phyloP scores from a whole-genome alignment of 2,113 vertebrate species.

The Salvelinus fontinalis region DNA sequence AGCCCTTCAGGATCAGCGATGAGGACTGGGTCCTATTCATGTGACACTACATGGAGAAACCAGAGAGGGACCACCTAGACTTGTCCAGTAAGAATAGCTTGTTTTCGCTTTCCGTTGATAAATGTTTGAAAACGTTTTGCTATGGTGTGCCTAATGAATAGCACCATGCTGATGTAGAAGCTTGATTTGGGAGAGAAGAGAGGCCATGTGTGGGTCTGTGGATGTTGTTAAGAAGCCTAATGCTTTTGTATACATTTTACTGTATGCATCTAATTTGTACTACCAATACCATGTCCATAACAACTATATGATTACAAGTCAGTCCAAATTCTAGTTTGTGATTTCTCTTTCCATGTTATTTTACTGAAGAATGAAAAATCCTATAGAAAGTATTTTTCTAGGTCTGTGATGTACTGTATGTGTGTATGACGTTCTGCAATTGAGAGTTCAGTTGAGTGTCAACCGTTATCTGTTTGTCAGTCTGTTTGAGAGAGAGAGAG shows the following conservation, averaged over 20 bases:
- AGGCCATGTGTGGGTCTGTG: slow-evolving; percentile 3
- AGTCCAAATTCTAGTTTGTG: neutral
- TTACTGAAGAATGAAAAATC: slow-evolving; percentile 9
- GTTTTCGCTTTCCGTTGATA: too few relatives aligned
- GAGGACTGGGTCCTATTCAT: neutral
- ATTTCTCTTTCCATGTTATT: slow-evolving; percentile 12
- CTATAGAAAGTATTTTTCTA: slow-evolving; percentile 47
- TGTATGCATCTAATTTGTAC: slow-evolving; percentile 18
- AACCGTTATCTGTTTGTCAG: neutral
- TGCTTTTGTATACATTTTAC: neutral
- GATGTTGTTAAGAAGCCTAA: slow-evolving; percentile 24
- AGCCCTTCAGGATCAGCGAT: neutral
- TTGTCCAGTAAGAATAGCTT: too few relatives aligned
- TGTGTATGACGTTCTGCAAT: slow-evolving; percentile 2
- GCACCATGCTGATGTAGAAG: neutral
- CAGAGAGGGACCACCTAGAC: too few relatives aligned
- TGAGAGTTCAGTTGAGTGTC: neutral
- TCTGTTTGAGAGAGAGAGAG: neutral
- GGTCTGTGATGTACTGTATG: slow-evolving; percentile 23
- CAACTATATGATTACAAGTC: slow-evolving; percentile 1
- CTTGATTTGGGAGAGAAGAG: neutral
- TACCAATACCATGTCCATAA: too few relatives aligned
- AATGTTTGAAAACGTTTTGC: neutral
- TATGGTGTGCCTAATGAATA: slow-evolving; percentile 10
- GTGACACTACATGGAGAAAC: too few relatives aligned